Conservation (phyloP, 2,888 invertebrate species). For the Azorinus chamasolen region DNA sequence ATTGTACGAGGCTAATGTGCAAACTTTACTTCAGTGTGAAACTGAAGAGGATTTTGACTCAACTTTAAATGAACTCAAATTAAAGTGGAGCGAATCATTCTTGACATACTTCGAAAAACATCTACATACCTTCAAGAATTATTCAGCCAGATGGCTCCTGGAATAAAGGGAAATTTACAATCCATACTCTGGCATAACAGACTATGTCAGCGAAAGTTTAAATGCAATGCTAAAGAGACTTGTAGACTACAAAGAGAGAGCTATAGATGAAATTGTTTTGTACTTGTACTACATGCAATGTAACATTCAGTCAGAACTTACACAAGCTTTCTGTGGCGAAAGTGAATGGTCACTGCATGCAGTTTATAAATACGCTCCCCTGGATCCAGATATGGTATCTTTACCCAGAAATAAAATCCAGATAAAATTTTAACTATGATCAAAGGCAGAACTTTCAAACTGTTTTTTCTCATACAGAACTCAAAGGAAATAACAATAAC, state of each 20-base stretch:
- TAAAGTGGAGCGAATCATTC: too few relatives aligned
- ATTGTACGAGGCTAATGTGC: constrained; percentile 27
- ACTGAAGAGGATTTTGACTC: too few relatives aligned
- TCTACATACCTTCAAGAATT: too few relatives aligned
- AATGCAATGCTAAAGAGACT: constrained; percentile 47
- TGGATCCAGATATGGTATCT: constrained; percentile 17
- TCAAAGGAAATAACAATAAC: too few relatives aligned
- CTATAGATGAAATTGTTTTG: constrained; percentile 37
- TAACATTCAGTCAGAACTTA: constrained; percentile 20
- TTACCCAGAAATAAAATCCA: constrained; percentile 21
- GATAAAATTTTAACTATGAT: constrained; percentile 20
- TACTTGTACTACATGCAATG: constrained; percentile 41
- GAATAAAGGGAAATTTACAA: constrained; percentile 16
- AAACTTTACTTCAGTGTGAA: too few relatives aligned
- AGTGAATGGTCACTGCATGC: constrained; percentile 24
- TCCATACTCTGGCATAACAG: constrained; percentile 46
- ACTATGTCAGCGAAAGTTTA: constrained; percentile 43
- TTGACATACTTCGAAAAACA: too few relatives aligned
- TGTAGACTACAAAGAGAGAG: constrained; percentile 42
- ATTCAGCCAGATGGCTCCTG: constrained; percentile 28
- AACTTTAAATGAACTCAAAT: too few relatives aligned
- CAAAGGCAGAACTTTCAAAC: too few relatives aligned
- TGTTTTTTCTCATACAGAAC: too few relatives aligned
- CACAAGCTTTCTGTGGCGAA: constrained; percentile 37
- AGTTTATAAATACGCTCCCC: constrained; percentile 16